Conservation (phyloP, 2,113 vertebrate species). For the Cromileptes altivelis region DNA sequence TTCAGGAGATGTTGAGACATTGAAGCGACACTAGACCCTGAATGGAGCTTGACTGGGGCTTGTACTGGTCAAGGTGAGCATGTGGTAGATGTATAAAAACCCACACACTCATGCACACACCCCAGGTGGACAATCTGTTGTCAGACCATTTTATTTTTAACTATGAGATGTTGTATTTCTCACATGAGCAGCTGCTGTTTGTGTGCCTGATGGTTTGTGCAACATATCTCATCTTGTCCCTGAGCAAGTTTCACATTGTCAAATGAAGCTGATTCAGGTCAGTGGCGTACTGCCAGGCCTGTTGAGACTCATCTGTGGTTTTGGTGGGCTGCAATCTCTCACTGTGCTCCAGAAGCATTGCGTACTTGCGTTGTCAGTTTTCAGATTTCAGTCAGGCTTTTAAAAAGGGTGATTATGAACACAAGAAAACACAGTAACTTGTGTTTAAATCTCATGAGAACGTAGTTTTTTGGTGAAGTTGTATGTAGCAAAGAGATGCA, state of each 20-base stretch:
- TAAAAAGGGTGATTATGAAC: conserved; percentile 1
- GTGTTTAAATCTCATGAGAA: background rate
- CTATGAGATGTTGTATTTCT: conserved; percentile 1
- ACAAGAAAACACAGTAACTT: background rate
- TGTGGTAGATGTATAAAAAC: background rate
- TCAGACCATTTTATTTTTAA: conserved; percentile 20
- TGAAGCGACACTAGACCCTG: conserved; percentile 61
- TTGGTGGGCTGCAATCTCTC: conserved; percentile 38
- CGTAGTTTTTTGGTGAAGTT: background rate
- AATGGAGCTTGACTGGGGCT: conserved; percentile 73
- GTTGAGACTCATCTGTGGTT: conserved; percentile 63
- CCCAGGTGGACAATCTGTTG: background rate
- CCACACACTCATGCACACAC: background rate
- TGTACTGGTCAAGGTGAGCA: conserved; percentile 75
- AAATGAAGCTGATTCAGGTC: conserved; percentile 48
- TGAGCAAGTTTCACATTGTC: conserved; percentile 47
- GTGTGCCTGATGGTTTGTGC: conserved; percentile 14
- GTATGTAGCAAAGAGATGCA: background rate
- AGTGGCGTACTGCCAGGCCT: conserved; percentile 53
- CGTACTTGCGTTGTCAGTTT: conserved; percentile 3
- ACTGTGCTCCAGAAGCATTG: background rate
- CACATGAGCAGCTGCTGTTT: conserved; percentile 9
- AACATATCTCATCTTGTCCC: conserved; percentile 16
- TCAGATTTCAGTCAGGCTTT: conserved; percentile 6
- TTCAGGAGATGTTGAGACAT: conserved; percentile 69